A percentile compares a stretch with the other conserved stretches of the same genome.
These are phyloP conservation scores for Sakesphorus luctuosus DNA, from an alignment of 2,113 vertebrate species.

Conservation along the genomic window DNA sequence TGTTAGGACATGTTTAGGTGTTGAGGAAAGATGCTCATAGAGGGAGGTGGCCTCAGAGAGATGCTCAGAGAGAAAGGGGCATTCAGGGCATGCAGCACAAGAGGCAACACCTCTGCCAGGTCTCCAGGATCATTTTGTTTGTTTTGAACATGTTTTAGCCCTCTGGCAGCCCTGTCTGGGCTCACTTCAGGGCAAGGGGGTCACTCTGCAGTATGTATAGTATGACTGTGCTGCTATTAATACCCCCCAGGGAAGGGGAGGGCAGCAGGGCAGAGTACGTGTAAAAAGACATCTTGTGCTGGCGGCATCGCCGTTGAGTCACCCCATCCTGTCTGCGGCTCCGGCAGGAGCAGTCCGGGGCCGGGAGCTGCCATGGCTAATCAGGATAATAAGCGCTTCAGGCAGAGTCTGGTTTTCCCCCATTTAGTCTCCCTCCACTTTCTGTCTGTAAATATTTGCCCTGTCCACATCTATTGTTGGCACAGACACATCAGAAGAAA, in stretches of 20 bases:
- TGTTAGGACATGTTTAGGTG: neutral
- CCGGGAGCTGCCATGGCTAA: neutral
- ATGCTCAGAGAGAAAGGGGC: neutral
- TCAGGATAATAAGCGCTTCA: neutral
- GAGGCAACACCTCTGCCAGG: neutral
- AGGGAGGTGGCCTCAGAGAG: neutral
- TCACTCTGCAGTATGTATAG: neutral
- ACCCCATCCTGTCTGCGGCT: neutral
- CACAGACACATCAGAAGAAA: conserved; percentile 38
- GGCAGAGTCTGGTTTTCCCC: neutral
- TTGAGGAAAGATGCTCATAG: neutral
- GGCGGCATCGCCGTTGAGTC: neutral
- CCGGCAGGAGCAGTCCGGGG: neutral
- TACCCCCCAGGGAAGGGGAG: neutral
- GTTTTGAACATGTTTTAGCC: neutral
- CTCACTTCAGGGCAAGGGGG: neutral
- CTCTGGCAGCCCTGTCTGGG: neutral
- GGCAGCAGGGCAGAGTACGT: neutral
- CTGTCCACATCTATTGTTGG: conserved; percentile 63
- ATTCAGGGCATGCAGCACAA: neutral
- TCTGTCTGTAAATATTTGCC: conserved; percentile 64
- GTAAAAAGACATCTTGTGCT: conserved; percentile 8
- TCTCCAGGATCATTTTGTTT: neutral
- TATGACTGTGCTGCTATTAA: neutral
- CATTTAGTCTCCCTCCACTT: neutral